Evolutionary conservation across 2,888 invertebrate genomes (phyloP), one percentile per base, ranked within the genome.

Genomic region (Pseudococcus longispinus): DNA sequence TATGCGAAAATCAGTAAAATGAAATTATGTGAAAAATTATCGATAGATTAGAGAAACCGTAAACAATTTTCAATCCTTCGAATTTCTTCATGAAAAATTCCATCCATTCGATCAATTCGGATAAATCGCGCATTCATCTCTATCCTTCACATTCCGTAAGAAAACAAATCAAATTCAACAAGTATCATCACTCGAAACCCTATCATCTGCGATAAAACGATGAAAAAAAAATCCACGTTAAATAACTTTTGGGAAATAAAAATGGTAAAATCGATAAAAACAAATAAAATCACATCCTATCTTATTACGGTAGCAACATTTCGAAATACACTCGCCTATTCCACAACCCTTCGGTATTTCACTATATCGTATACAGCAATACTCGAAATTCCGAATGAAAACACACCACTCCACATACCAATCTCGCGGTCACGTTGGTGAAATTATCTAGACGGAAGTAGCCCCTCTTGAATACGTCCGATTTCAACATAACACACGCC

Each of bases 391-490:
- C 23, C 60, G 23, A 23, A 60, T 60, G 23, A 60, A 60, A 60
- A 60, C 23, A n/a, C 55, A 60, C 23, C 60, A 60, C 60, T 60
- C 23, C 23, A 60, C 60, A 60, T 60, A 60, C 20, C 60, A 23
- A 60, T 60, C 23, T 23, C 23, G 60, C 8, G 5, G 9, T 23
- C 15, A 37, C 37, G 60, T 20, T 23, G 60, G 60, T 60, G 70
- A 70, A 70, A 70, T 70, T 29, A 70, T 29, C 29, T 29, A 26
- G 70, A 26, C 70, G 70, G 70, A 70, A 70, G 70, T 70, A 70
- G 29, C 70, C 70, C 70, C 29, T 70, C 70, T 70, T 29, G 18
- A 29, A 26, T 29, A 70, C 18, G 70, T 29, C 26, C 26, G 18
- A 70, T 26, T 65, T 65, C 65, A 65, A 65, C 26, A 65, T n/a